phyloP scores from a whole-genome alignment of 1,140 invertebrate genomes.

The Zaprionus taronus region DNA sequence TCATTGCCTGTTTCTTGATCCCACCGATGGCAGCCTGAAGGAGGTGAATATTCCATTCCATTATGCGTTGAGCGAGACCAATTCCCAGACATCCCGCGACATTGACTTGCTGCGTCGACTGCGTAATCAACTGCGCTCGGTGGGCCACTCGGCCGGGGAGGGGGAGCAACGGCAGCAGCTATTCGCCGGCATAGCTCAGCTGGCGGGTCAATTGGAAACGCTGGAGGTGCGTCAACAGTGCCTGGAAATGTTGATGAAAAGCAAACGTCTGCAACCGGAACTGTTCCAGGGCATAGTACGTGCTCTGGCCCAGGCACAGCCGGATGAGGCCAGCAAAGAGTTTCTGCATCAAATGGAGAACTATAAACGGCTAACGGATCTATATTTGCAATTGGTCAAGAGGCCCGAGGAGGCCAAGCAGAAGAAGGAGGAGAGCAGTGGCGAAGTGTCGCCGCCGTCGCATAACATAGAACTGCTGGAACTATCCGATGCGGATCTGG shows the following conservation, averaged over 20 bases:
- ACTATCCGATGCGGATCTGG: constrained; percentile 72
- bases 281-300: constrained; percentile 69
- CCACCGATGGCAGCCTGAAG: constrained; percentile 90
- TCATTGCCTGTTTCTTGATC: constrained; percentile 92
- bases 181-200: constrained; percentile 81
- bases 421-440: constrained; percentile 16
- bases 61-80: constrained; percentile 93
- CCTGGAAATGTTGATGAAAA: constrained; percentile 89
- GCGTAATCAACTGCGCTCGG: constrained; percentile 88
- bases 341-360: constrained; percentile 63
- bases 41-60: constrained; percentile 95
- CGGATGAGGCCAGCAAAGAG: constrained; percentile 33
- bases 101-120: constrained; percentile 93
- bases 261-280: constrained; percentile 78
- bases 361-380: constrained; percentile 70
- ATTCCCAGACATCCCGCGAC: constrained; percentile 93
- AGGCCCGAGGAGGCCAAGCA: constrained; percentile 4
- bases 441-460: constrained; percentile 10
- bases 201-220: constrained; percentile 89
- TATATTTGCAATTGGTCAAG: constrained; percentile 59
- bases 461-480: constrained; percentile 53
- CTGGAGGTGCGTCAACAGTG: constrained; percentile 89
- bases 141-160: constrained; percentile 83
- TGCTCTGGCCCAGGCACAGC: constrained; percentile 41
- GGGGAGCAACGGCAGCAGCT: constrained; percentile 1